These are phyloP conservation scores for Melieria crassipennis DNA, from an alignment of 2,888 invertebrate genomes.

Conservation along the genomic window DNA sequence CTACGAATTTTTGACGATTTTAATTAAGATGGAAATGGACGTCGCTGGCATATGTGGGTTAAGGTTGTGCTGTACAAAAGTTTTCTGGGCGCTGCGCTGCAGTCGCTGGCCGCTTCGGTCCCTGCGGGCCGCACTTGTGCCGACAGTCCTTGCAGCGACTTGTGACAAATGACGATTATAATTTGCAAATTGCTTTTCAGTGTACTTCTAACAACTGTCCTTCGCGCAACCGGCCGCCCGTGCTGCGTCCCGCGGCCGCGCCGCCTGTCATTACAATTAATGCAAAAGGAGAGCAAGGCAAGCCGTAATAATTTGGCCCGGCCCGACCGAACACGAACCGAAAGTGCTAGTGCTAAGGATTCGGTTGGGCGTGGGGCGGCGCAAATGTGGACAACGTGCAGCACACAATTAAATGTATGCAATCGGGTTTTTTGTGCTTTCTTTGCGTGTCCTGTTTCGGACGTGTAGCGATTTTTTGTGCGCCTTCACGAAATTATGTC, in stretches of 20 bases:
- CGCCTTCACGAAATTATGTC: background rate
- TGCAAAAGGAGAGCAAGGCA: background rate
- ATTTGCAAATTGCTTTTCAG: constrained; percentile 44
- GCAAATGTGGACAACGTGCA: no score
- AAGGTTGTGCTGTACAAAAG: constrained; percentile 16
- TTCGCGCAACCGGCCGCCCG: background rate
- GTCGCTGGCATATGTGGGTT: constrained; percentile 21
- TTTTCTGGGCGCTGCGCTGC: no score
- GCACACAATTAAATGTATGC: constrained; percentile 2
- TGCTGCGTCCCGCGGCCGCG: background rate
- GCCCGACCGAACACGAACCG: no score
- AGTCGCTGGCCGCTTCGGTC: background rate
- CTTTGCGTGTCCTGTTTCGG: no score
- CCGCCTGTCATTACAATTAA: constrained; percentile 13
- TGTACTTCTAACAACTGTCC: constrained; percentile 17
- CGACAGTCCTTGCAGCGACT: constrained; percentile 29
- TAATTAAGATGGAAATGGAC: constrained; percentile 28
- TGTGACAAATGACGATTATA: constrained; percentile 44
- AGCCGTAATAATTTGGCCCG: constrained; percentile 1
- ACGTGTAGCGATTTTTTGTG: background rate
- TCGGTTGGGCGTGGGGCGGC: no score
- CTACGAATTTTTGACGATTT: constrained; percentile 16
- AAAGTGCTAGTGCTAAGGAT: no score
- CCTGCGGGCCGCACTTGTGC: background rate
- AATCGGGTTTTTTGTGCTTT: background rate